These are phyloP conservation scores for Melipona beecheii DNA, from an alignment of 2,888 invertebrate species.

Conservation along the genomic window DNA sequence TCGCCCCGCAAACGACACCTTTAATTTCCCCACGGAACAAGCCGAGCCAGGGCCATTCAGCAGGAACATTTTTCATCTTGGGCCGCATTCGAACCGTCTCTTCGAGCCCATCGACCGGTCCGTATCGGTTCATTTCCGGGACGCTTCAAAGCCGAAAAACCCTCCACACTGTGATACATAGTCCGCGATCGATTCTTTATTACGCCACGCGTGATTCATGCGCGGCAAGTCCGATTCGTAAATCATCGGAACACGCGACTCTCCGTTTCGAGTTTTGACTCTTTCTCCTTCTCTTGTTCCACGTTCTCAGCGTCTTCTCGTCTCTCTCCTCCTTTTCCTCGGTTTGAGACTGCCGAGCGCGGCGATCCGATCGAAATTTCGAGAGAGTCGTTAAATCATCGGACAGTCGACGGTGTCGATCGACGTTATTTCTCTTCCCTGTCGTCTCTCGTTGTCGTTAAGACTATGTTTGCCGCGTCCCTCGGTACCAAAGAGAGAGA, in stretches of 20 bases:
- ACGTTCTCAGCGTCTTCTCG: constrained; percentile 61
- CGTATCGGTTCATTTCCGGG: constrained; percentile 39
- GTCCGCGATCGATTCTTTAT: constrained; percentile 65
- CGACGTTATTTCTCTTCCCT: constrained; percentile 62
- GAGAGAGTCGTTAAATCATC: constrained; percentile 77
- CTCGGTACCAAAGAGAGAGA: neutral
- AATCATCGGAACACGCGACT: constrained; percentile 72
- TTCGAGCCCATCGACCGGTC: constrained; percentile 7
- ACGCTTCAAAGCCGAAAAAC: constrained; percentile 45
- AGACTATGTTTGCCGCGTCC: constrained; percentile 11
- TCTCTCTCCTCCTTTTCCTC: constrained; percentile 10
- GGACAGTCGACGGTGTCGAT: constrained; percentile 65
- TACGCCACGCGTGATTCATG: constrained; percentile 68
- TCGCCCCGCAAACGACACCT: neutral
- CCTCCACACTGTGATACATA: constrained; percentile 49
- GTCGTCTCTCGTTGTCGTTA: constrained; percentile 61
- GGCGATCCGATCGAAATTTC: constrained; percentile 77
- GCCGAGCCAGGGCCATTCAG: constrained; percentile 7
- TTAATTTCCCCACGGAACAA: neutral
- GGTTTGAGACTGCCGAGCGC: constrained; percentile 1
- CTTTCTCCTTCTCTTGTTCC: constrained; percentile 50
- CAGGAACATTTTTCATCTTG: constrained; percentile 30
- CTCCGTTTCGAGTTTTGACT: constrained; percentile 52
- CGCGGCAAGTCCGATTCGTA: constrained; percentile 66
- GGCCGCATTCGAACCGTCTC: constrained; percentile 5